A percentile compares a stretch with the other conserved stretches of the same genome.
These are phyloP conservation scores for Cephus spinipes DNA, from an alignment of 2,888 invertebrate species.

Conservation along the genomic window DNA sequence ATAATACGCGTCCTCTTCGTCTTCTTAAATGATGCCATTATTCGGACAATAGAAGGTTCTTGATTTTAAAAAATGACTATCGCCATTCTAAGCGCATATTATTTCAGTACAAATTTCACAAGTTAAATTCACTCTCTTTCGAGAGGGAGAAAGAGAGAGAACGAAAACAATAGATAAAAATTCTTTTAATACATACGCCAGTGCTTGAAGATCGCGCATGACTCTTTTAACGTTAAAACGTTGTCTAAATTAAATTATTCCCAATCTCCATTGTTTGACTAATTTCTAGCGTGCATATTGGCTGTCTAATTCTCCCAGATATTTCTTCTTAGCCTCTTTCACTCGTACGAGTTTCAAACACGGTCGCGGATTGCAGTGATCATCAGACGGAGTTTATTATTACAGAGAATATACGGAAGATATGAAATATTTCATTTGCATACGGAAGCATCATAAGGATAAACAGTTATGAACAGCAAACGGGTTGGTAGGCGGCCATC, in stretches of 20 bases:
- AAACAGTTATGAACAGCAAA: background rate
- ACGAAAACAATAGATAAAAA: background rate
- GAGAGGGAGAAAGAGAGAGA: background rate
- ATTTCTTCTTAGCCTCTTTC: background rate
- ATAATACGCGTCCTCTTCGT: background rate
- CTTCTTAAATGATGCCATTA: background rate
- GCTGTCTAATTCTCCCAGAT: background rate
- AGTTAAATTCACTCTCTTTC: background rate
- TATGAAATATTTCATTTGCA: background rate
- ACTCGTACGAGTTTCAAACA: background rate
- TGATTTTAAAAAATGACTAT: background rate
- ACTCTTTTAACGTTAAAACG: background rate
- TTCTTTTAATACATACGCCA: background rate
- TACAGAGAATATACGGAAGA: background rate
- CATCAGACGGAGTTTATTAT: background rate
- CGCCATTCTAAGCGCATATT: background rate
- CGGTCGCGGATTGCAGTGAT: background rate
- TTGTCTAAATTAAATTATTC: background rate
- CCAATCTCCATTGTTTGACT: background rate
- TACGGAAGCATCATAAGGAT: background rate
- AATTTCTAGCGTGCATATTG: background rate
- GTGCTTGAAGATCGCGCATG: background rate
- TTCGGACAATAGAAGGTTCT: background rate
- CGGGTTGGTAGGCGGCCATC: background rate
- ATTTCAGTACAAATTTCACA: background rate